Base-by-base conservation (phyloP, 2,888 invertebrate species). In the Lithophane semibrunnea region DNA sequence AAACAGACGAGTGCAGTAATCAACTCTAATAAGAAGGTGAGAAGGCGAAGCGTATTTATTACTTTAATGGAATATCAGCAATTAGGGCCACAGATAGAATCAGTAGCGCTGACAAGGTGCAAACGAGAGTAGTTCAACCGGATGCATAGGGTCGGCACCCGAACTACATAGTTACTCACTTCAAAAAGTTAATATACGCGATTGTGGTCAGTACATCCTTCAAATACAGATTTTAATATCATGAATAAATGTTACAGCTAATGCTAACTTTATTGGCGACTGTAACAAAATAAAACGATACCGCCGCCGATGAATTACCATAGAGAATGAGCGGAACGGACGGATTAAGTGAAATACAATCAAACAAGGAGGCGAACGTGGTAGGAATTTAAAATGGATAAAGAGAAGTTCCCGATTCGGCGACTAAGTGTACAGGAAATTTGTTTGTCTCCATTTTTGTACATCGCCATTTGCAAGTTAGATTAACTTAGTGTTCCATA, bases 51-150 rank as follows among this genome's bases (percentile, higher is more conserved):
- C 93, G 92, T 95, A 95, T 95, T 95, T 96, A 96, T 95, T 95
- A 95, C 94, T 94, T 94, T 95, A 95, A 96, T 95, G 96, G 96
- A 96, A 95, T 96, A 96, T 96, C 94, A 95, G 95, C 95, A 96
- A 96, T 96, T 96, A 96, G 95, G 92, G 91, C 88, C 88, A 87
- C 86, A 93, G 96, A 96, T 96, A 95, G 94, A 94, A 96, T 96
- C 96, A 92, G 95, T 93, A 93, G 94, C 94, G 95, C 96, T 96
- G 96, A 96, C 96, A 96, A 96, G 96, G 95, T 96, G 96, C 95
- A 96, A 96, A 96, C 96, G 95, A 95, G 96, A 95, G 94, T 95
- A 93, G 91, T 90, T 90, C 88, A 88, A 93, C 96, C 95, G 96
- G 96, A 96, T 94, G 92, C 93, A 92, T 92, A 92, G 92, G 92